Evolutionary conservation across 2,113 vertebrate species (phyloP).

Genomic region (Cyphomyrus plagiostoma): DNA sequence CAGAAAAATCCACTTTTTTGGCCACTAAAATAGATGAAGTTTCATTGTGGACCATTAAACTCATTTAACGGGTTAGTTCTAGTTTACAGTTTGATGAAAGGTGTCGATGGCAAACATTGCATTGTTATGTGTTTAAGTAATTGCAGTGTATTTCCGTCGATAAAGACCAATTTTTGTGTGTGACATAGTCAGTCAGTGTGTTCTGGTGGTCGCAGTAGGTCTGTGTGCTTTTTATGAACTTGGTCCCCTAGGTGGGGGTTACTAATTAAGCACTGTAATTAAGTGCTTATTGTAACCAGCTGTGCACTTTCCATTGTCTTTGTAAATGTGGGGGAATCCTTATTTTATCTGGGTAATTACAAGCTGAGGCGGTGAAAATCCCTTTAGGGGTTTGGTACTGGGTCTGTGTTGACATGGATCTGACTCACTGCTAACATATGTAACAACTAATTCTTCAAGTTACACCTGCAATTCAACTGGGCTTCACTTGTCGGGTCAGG

Average conservation of each 20-base stretch:
- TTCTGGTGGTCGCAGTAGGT: background rate
- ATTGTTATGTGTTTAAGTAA: background rate
- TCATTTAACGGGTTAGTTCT: background rate
- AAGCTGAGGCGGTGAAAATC: background rate
- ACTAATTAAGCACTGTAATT: background rate
- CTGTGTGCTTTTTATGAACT: background rate
- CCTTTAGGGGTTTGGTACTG: background rate
- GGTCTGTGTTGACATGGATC: background rate
- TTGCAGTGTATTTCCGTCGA: background rate
- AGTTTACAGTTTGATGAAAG: background rate
- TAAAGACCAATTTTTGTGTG: no score
- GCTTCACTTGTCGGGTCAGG: background rate
- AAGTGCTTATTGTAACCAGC: background rate
- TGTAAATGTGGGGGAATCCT: background rate
- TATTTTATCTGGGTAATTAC: background rate
- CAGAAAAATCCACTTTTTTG: background rate
- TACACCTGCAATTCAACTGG: background rate
- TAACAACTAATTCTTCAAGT: background rate
- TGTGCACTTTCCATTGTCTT: background rate
- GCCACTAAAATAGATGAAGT: background rate
- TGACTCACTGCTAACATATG: background rate
- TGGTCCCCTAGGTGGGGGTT: background rate
- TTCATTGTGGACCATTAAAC: background rate
- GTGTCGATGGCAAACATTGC: background rate
- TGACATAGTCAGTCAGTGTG: background rate